These are phyloP conservation scores for Trachelus stipa DNA, from an alignment of 2,888 invertebrate genomes.

Conservation along the genomic window DNA sequence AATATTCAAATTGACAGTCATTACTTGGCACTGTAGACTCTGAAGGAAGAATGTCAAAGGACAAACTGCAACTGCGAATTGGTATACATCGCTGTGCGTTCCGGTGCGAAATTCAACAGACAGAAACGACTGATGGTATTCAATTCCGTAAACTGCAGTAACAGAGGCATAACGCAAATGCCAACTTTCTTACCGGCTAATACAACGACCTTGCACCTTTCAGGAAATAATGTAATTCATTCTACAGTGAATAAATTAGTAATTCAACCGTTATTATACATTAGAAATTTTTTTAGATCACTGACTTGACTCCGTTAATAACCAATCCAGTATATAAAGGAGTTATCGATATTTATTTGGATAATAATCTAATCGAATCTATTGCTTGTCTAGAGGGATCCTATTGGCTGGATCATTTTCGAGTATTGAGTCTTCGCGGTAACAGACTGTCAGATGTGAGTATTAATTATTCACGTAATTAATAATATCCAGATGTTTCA, in stretches of 20 bases:
- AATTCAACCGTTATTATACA: not conserved
- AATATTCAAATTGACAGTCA: not conserved
- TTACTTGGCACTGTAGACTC: slow-evolving; percentile 61
- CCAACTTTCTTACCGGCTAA: slow-evolving; percentile 74
- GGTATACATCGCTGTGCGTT: slow-evolving; percentile 73
- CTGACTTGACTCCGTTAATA: slow-evolving; percentile 72
- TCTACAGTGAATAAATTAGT: slow-evolving; percentile 26
- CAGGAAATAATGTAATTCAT: slow-evolving; percentile 74
- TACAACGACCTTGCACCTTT: slow-evolving; percentile 75
- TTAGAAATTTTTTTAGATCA: slow-evolving; percentile 68
- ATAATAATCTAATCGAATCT: slow-evolving; percentile 78
- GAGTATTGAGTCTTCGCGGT: slow-evolving; percentile 80
- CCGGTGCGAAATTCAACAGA: slow-evolving; percentile 55
- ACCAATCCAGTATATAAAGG: slow-evolving; percentile 76
- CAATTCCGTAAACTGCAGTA: slow-evolving; percentile 77
- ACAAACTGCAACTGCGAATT: slow-evolving; percentile 73
- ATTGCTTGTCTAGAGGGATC: slow-evolving; percentile 80
- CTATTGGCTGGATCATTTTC: slow-evolving; percentile 81
- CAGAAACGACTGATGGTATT: slow-evolving; percentile 71
- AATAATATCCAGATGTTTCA: slow-evolving; percentile 3
- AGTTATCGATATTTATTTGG: slow-evolving; percentile 80
- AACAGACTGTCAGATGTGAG: slow-evolving; percentile 79
- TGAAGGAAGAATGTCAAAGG: slow-evolving; percentile 72
- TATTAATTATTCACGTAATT: slow-evolving; percentile 27
- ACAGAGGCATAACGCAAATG: slow-evolving; percentile 70